Evolutionary conservation across 2,113 vertebrate genomes (phyloP).

Genomic region (Sylvilagus bachmani): DNA sequence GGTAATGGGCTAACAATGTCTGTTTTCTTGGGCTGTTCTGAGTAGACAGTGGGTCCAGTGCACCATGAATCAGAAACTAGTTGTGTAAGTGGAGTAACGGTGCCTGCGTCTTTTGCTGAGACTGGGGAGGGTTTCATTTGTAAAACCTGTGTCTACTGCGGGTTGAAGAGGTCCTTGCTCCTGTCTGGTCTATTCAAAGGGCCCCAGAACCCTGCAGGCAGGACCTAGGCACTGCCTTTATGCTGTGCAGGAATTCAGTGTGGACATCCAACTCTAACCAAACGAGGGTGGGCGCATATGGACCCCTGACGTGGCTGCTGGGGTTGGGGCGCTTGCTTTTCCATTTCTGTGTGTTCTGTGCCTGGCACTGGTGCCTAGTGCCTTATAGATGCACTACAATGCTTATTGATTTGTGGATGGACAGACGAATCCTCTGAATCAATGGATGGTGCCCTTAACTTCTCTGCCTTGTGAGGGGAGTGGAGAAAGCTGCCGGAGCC

Average conservation of each 20-base stretch:
- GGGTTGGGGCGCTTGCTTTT: not conserved
- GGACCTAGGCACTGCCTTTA: not conserved
- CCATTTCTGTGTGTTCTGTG: not conserved
- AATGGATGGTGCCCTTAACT: not conserved
- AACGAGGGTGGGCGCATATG: not conserved
- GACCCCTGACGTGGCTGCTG: not conserved
- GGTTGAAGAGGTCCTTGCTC: not conserved
- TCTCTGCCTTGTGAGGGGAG: not conserved
- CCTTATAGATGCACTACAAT: not conserved
- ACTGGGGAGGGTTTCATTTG: not conserved
- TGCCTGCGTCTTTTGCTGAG: not conserved
- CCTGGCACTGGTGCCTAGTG: not conserved
- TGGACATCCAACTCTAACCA: not conserved
- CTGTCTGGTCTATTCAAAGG: not conserved
- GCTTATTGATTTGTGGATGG: not conserved
- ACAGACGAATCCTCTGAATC: not conserved
- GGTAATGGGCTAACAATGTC: not conserved
- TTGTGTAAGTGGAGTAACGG: accelerated
- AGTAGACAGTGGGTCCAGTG: not conserved
- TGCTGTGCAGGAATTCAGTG: too few relatives aligned
- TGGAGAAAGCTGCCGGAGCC: not conserved
- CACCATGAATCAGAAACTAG: not conserved
- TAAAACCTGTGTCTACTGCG: not conserved
- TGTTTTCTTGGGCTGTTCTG: not conserved
- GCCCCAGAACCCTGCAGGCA: too few relatives aligned